Evolutionary conservation across 2,797 vertebrate species (phyloP), one percentile per base, ranked within the genome.

Genomic region (Otolemur crassicaudatus): DNA sequence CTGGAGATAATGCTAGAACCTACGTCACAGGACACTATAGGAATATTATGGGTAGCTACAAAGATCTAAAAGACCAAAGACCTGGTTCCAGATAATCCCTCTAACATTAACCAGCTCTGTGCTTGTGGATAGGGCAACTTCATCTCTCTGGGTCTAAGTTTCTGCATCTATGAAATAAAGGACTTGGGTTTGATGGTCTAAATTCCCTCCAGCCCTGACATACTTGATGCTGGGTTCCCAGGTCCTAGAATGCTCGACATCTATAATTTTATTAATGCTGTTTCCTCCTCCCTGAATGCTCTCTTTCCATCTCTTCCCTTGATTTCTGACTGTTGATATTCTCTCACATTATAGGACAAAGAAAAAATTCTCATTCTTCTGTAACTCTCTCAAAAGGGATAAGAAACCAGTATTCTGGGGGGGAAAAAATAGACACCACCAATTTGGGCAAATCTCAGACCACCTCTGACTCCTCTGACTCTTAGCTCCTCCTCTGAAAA

Each of bases 11-110:
- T n/a, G 4, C 4, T 0, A 27, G 63, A 56, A 40, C 31, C 73
- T 34, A 19, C 58, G 56, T n/a, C 56, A 23, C 1, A 20, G 31
- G 22, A 5, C 11, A 11, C 75, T 82, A 23, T 11, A 27, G 7
- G 34, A 17, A 65, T 23, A 10, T 8, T 63, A 0, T 12, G 27
- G 25, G 34, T 16, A 63, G 13, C 27, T 2, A 3, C 1, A 0
- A 6, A 46, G 9, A 37, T 43, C 70, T 93, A 14, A 61, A 69
- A 23, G 29, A 34, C 43, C 80, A 12, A 31, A 77, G 13, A 20
- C 63, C 29, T 40, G 23, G 8, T 53, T 56, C 82, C 19, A 22
- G 75, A 25, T n/a, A 61, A 22, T 19, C 40, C 14, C 3, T 69
- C 25, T 40, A 56, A 10, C 34, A 25, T 14, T 29, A 29, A 29